Evolutionary conservation across 2,888 invertebrate genomes (phyloP).

Genomic region (Parascotia fuliginaria): DNA sequence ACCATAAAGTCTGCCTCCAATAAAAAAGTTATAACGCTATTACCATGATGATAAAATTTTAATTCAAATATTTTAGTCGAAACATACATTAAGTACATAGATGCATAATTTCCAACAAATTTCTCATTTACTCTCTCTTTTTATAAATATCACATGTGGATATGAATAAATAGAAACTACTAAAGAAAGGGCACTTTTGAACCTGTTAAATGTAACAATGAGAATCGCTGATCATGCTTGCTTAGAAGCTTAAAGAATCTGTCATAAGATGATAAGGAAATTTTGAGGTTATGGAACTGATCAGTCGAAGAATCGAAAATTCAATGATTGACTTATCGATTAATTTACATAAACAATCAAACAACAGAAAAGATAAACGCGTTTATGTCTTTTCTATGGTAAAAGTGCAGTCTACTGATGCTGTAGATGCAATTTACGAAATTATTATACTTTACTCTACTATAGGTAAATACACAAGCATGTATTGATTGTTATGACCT

Average conservation of each 20-base stretch:
- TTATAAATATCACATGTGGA: background rate
- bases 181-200: background rate
- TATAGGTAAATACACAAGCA: too few relatives aligned
- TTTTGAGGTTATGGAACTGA: too few relatives aligned
- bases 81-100: background rate
- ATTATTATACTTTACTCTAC: too few relatives aligned
- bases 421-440: too few relatives aligned
- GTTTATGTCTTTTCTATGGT: slow-evolving; percentile 3
- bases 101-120: background rate
- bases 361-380: background rate
- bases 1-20: too few relatives aligned
- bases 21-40: background rate
- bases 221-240: background rate
- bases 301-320: too few relatives aligned
- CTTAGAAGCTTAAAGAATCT: too few relatives aligned
- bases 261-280: too few relatives aligned
- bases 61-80: background rate
- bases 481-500: too few relatives aligned
- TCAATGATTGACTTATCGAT: too few relatives aligned
- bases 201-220: background rate
- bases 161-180: slow-evolving; percentile 5
- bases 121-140: background rate
- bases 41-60: background rate
- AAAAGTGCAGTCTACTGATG: too few relatives aligned
- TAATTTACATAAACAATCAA: too few relatives aligned